Evolutionary conservation across 2,888 invertebrate species (phyloP).

Genomic region (Coronaproctus castanopsis): DNA sequence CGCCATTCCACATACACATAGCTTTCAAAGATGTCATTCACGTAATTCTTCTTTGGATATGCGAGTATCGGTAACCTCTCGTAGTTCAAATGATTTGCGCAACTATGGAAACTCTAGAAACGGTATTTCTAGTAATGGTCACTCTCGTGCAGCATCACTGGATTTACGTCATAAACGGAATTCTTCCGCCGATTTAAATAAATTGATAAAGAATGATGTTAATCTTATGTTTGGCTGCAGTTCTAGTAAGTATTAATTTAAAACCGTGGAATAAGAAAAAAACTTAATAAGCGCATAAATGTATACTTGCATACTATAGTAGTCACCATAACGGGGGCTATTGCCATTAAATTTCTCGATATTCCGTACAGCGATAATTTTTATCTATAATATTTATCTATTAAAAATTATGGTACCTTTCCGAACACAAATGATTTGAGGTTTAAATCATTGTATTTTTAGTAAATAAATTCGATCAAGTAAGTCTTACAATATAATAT

Average conservation of each 20-base stretch:
- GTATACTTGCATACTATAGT: too few relatives aligned
- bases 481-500: too few relatives aligned
- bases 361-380: too few relatives aligned
- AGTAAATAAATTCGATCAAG: too few relatives aligned
- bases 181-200: constrained; percentile 53
- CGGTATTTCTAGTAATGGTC: constrained; percentile 30
- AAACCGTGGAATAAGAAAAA: too few relatives aligned
- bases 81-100: constrained; percentile 31
- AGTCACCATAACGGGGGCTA: too few relatives aligned
- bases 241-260: constrained; percentile 9
- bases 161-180: constrained; percentile 52
- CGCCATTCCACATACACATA: constrained; percentile 16
- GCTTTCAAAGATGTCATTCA: constrained; percentile 34
- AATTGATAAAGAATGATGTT: constrained; percentile 46
- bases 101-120: constrained; percentile 25
- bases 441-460: too few relatives aligned
- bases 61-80: constrained; percentile 28
- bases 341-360: too few relatives aligned
- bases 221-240: constrained; percentile 43
- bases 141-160: constrained; percentile 65
- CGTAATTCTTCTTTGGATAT: constrained; percentile 69
- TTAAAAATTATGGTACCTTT: too few relatives aligned
- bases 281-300: too few relatives aligned
- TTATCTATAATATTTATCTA: too few relatives aligned
- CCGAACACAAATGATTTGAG: too few relatives aligned